Evolutionary conservation across 2,888 invertebrate genomes (phyloP), one percentile per base, ranked within the genome.

Genomic region (Cyclophora albipunctata): DNA sequence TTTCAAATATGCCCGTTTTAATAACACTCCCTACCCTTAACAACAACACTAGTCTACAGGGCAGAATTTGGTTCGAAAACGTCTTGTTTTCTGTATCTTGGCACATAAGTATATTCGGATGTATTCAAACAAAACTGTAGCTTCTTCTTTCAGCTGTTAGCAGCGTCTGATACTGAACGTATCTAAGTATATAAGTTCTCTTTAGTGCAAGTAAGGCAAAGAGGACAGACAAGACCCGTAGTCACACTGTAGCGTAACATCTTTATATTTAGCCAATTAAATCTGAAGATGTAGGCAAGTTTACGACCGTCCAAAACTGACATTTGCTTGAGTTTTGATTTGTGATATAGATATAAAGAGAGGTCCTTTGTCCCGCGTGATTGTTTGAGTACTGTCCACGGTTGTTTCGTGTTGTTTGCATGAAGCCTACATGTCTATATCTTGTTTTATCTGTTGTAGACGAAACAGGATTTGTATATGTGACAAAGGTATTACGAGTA

Each of bases 241-340:
- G 20, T 20, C 20, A 50, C 40, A 49, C 48, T 60, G 67, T 62
- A 73, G 70, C 37, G 3, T 51, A 58, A 34, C 6, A 40, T n/a
- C 33, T 48, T 48, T 53, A 49, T 49, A 50, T 57, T 57, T 57
- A 43, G 48, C 43, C 51, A 53, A 58, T 53, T 54, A 51, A 58
- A 53, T 61, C 57, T 70, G 66, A 65, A 63, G 51, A 62, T 49
- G 57, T 54, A 54, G 20, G 52, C 47, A 58, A 60, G 65, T 78
- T 81, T 78, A 80, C 74, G 78, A 77, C 64, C 72, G 68, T 71
- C 73, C 74, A 69, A 70, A 74, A 73, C 60, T 71, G 80, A 79
- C 77, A 71, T 81, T 81, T 78, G 81, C 74, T 75, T 60, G 49
- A 60, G 66, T 75, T 78, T 71, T 79, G 81, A 81, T 79, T 81